These are phyloP conservation scores for Anas platyrhynchos DNA, from an alignment of 2,113 vertebrate genomes.

Conservation along the genomic window DNA sequence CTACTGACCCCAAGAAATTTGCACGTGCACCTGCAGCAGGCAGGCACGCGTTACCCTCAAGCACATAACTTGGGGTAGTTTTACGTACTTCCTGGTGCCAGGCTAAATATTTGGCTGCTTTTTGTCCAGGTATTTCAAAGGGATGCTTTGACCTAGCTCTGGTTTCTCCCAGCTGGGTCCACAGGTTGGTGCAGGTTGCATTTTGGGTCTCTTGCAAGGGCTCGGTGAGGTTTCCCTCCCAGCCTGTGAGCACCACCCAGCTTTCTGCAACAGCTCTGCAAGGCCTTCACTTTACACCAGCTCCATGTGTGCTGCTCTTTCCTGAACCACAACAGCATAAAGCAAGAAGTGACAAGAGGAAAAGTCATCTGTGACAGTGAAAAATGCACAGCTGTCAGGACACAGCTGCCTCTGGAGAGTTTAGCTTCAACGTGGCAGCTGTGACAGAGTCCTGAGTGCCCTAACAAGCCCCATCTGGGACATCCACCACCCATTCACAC, in stretches of 20 bases:
- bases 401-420: not conserved
- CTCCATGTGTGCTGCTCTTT: not conserved
- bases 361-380: not conserved
- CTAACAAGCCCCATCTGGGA: not conserved
- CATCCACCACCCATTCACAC: not conserved
- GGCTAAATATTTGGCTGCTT: not conserved
- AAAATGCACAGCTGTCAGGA: accelerated
- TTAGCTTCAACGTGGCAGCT: not conserved
- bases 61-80: accelerated
- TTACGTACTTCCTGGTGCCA: not conserved
- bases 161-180: not conserved
- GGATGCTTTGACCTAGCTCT: accelerated
- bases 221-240: not conserved
- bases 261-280: not conserved
- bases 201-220: not conserved
- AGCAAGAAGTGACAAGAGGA: not conserved
- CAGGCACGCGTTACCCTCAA: accelerated
- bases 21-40: accelerated
- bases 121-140: not conserved
- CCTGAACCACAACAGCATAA: not conserved
- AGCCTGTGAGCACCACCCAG: not conserved
- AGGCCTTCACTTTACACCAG: not conserved
- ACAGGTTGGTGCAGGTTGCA: not conserved
- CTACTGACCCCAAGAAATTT: not conserved
- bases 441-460: not conserved